Evolutionary conservation across 2,113 vertebrate species (phyloP).

Genomic region (Anseranas semipalmata): DNA sequence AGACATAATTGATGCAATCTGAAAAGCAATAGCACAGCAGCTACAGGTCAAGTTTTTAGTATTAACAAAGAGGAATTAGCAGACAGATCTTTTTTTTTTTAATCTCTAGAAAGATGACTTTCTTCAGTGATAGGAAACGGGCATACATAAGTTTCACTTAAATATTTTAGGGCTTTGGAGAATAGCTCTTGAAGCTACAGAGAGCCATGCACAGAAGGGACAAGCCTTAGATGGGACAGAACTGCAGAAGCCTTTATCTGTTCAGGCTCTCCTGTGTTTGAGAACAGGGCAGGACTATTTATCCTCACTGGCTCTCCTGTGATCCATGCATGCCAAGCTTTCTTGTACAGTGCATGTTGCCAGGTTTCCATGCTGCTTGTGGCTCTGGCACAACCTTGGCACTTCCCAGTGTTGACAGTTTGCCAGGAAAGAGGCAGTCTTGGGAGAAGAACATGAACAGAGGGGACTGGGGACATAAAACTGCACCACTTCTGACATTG

Average conservation of each 20-base stretch:
- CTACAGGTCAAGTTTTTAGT: neutral
- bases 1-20: neutral
- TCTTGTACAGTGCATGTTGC: neutral
- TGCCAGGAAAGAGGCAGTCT: neutral
- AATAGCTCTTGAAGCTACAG: no score
- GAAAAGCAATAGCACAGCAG: neutral
- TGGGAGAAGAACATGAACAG: neutral
- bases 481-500: neutral
- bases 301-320: neutral
- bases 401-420: neutral
- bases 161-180: no score
- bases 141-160: no score
- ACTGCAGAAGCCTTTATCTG: neutral
- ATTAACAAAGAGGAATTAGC: neutral
- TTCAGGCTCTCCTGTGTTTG: neutral
- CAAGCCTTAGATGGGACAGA: no score
- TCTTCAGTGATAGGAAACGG: no score
- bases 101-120: no score
- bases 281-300: neutral
- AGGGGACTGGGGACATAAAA: neutral
- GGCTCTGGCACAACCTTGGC: neutral
- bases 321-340: neutral
- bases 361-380: neutral
- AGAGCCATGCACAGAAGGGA: no score
- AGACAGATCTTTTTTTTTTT: neutral